Conservation (phyloP, 2,797 vertebrate genomes). For the Iguana delicatissima region DNA sequence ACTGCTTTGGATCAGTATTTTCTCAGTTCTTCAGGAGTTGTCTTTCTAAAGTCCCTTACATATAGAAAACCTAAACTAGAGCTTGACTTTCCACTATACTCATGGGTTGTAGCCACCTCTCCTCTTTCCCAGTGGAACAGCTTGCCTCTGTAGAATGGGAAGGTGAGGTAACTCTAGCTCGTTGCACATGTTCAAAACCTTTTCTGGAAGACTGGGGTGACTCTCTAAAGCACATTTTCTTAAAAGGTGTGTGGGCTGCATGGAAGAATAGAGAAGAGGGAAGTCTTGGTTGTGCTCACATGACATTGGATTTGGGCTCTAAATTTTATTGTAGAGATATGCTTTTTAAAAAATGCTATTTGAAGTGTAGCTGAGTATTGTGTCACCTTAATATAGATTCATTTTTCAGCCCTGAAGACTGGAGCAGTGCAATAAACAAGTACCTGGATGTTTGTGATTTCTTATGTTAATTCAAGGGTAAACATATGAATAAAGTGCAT, state of each 20-base stretch:
- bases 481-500: slow-evolving; percentile 29
- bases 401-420: slow-evolving; percentile 51
- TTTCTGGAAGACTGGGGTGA: neutral
- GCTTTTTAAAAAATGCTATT: neutral
- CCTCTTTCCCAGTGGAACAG: neutral
- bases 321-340: slow-evolving; percentile 20
- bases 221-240: neutral
- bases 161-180: neutral
- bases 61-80: slow-evolving; percentile 23
- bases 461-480: slow-evolving; percentile 45
- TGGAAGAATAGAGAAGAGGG: too few species aligned
- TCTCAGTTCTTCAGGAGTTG: slow-evolving; percentile 4
- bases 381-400: slow-evolving; percentile 30
- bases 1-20: slow-evolving; percentile 6
- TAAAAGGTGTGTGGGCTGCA: neutral
- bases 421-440: slow-evolving; percentile 21
- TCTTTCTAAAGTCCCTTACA: neutral
- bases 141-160: neutral
- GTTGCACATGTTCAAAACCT: neutral
- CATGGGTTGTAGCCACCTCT: neutral
- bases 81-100: slow-evolving; percentile 9
- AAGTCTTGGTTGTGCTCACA: neutral
- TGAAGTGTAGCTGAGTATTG: slow-evolving; percentile 30
- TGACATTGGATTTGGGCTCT: neutral
- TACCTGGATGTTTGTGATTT: slow-evolving; percentile 49